phyloP scores from a whole-genome alignment of 1,140 invertebrate species.

The roundworm (Caenorhabditis elegans) region DNA sequence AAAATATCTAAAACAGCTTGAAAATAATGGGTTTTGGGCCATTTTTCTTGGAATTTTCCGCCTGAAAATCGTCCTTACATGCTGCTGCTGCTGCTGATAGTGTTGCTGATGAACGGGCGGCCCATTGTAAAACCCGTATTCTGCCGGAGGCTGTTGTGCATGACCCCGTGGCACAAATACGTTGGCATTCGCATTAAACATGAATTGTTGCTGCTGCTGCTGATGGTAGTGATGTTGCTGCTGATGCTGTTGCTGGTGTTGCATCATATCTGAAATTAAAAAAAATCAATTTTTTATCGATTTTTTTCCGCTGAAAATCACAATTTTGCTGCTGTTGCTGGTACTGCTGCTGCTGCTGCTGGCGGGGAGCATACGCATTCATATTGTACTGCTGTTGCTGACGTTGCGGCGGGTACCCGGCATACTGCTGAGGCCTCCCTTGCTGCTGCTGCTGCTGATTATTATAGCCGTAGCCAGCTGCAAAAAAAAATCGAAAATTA shows the following conservation, averaged over 20 bases:
- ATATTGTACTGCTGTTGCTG: too few species aligned
- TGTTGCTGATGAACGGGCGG: background rate
- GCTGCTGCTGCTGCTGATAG: background rate
- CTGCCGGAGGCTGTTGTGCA: background rate
- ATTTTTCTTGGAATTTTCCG: too few species aligned
- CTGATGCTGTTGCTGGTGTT: background rate
- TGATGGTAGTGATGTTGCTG: background rate
- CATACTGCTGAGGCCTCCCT: background rate
- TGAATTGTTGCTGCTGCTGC: background rate
- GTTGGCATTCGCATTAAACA: conserved; percentile 18
- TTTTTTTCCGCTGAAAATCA: too few species aligned
- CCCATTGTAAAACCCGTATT: background rate
- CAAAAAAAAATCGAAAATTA: too few species aligned
- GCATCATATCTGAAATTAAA: background rate
- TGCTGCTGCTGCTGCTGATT: background rate
- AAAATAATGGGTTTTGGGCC: too few species aligned
- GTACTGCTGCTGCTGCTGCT: background rate
- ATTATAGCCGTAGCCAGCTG: background rate
- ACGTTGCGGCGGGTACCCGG: too few species aligned
- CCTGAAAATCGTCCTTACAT: too few species aligned
- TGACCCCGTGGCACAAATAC: background rate
- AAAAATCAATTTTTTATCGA: too few species aligned
- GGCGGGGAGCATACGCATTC: background rate
- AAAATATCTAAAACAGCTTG: too few species aligned
- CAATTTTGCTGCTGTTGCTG: background rate